These are phyloP conservation scores for Thalassarche chlororhynchos DNA, from an alignment of 2,113 vertebrate genomes.

Conservation along the genomic window DNA sequence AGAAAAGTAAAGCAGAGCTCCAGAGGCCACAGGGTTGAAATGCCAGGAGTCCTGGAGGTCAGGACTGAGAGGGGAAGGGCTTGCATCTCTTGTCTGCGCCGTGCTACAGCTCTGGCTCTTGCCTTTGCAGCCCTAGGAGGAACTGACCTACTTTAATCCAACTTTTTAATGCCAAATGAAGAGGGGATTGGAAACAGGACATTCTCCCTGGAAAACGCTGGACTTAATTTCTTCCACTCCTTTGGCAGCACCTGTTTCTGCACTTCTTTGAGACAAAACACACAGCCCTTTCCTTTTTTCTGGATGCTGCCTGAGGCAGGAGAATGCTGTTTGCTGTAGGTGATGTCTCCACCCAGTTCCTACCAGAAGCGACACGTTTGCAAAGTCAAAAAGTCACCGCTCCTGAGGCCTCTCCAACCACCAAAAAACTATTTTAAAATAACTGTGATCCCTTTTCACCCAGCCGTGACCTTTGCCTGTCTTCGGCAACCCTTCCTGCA, in stretches of 20 bases:
- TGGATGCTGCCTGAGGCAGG: neutral
- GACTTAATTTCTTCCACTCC: neutral
- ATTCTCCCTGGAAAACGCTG: neutral
- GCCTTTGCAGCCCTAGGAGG: neutral
- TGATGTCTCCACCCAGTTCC: neutral
- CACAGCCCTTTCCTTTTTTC: neutral
- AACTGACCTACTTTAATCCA: conserved; percentile 21
- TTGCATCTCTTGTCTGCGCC: neutral
- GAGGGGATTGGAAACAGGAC: neutral
- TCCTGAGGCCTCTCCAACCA: neutral
- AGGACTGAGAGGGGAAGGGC: neutral
- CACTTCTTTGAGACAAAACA: neutral
- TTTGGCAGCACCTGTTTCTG: conserved; percentile 11
- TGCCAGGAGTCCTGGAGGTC: neutral
- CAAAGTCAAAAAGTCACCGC: neutral
- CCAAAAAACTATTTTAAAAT: neutral
- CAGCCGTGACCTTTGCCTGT: neutral
- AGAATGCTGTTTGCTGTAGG: neutral
- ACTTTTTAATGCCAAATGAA: neutral
- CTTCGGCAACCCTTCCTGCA: neutral
- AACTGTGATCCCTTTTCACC: neutral
- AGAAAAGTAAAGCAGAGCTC: neutral
- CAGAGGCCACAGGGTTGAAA: neutral
- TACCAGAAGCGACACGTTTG: neutral
- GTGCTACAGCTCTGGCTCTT: neutral